Conservation (phyloP, 2,113 vertebrate genomes). For the Pollimyrus isidori region DNA sequence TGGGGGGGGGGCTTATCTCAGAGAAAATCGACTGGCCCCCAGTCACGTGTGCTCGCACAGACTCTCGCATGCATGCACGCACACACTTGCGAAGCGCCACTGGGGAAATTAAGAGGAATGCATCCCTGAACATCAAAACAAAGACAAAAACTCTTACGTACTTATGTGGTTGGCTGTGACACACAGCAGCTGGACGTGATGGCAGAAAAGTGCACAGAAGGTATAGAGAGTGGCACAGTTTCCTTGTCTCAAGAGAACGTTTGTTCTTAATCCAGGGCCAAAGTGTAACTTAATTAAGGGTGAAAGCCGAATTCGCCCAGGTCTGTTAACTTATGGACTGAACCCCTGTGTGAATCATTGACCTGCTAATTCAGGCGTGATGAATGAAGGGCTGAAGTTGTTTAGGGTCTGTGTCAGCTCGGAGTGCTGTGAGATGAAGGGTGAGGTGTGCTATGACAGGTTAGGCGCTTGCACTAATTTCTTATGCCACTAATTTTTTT, state of each 20-base stretch:
- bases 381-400: not conserved
- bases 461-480: not conserved
- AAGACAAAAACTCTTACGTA: not conserved
- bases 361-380: too few species aligned
- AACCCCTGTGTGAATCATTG: not conserved
- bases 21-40: slow-evolving; percentile 55
- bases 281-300: not conserved
- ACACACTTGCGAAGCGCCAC: not conserved
- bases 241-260: not conserved
- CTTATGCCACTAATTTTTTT: not conserved
- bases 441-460: not conserved
- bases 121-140: not conserved
- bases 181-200: not conserved
- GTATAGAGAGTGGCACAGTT: not conserved
- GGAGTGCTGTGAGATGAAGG: not conserved
- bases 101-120: not conserved
- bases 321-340: not conserved
- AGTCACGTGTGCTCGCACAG: slow-evolving; percentile 51
- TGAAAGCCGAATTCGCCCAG: not conserved
- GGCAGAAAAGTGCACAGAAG: not conserved
- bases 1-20: slow-evolving; percentile 54
- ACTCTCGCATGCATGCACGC: slow-evolving; percentile 26
- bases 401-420: not conserved
- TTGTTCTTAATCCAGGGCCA: not conserved
- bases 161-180: not conserved